A percentile compares a stretch with the other conserved stretches of the same genome.
Evolutionary conservation across 2,797 vertebrate species (phyloP).

Genomic region (Pogoniulus pusillus): DNA sequence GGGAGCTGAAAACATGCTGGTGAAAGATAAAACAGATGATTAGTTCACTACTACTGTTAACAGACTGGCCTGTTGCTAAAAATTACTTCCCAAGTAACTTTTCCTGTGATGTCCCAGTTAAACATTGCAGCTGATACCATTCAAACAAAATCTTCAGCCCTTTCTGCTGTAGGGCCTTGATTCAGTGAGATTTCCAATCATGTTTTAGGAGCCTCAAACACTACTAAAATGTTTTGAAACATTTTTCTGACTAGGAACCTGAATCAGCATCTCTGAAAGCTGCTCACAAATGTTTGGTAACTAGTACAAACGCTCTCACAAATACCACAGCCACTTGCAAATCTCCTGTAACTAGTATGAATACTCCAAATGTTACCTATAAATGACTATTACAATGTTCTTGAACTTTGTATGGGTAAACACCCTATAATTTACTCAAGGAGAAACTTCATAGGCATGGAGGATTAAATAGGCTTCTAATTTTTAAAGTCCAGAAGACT

Average conservation of each 20-base stretch:
- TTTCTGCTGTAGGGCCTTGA: not conserved
- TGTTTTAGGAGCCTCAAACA: not conserved
- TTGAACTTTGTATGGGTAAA: not conserved
- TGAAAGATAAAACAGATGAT: not conserved
- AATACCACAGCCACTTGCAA: not conserved
- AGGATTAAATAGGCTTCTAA: not conserved
- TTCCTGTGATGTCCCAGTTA: not conserved
- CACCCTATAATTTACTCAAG: not conserved
- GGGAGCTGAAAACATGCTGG: conserved; percentile 89
- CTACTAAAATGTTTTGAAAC: not conserved
- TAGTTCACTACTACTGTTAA: not conserved
- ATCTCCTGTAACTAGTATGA: not conserved
- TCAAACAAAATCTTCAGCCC: not conserved
- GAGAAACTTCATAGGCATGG: not conserved
- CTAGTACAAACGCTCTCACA: not conserved
- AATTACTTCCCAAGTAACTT: not conserved
- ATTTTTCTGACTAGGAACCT: not conserved
- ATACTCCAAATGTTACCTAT: not conserved
- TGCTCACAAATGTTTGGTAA: not conserved
- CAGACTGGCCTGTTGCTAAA: not conserved
- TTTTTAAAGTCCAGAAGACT: not conserved
- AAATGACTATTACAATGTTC: not conserved
- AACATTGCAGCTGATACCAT: not conserved
- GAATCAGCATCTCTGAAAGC: not conserved
- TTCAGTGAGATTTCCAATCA: not conserved